Conservation (phyloP, 2,888 invertebrate species). For the Lordiphosa andalusiaca region DNA sequence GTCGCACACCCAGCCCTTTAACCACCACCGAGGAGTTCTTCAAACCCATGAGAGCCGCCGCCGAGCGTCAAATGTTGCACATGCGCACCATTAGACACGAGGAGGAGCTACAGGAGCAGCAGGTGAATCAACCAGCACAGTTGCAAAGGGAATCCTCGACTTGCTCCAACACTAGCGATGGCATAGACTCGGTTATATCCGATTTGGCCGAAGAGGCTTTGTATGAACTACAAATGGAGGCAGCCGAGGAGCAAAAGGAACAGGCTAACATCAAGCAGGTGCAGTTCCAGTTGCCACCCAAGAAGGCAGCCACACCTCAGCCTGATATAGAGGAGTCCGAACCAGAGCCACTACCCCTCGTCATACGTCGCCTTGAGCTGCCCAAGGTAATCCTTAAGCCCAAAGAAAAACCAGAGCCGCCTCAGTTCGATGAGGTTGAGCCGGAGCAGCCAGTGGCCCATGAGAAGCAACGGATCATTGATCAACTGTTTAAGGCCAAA, state of each 20-base stretch:
- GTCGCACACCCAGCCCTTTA: constrained; percentile 66
- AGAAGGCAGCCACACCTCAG: constrained; percentile 16
- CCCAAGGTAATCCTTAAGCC: constrained; percentile 52
- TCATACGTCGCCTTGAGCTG: constrained; percentile 62
- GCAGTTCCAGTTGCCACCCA: constrained; percentile 48
- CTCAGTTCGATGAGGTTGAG: constrained; percentile 29
- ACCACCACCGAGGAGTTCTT: constrained; percentile 65
- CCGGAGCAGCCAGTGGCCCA: constrained; percentile 31
- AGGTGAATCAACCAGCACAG: constrained; percentile 25
- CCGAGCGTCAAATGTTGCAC: constrained; percentile 67
- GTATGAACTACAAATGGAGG: constrained; percentile 73
- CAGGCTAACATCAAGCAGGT: constrained; percentile 44
- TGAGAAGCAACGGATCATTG: constrained; percentile 76
- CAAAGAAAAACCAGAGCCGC: constrained; percentile 21
- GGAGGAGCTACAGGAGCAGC: constrained; percentile 53
- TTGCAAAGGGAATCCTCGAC: constrained; percentile 65
- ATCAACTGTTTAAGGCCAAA: constrained; percentile 67
- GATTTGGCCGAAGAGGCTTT: constrained; percentile 77
- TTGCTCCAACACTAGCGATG: constrained; percentile 77
- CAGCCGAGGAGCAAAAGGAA: constrained; percentile 60
- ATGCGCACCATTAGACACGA: constrained; percentile 71
- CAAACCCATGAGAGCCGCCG: constrained; percentile 65
- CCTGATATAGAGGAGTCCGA: constrained; percentile 13
- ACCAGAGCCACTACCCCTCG: constrained; percentile 27
- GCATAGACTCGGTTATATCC: constrained; percentile 77